These are phyloP conservation scores for Actinernus sp. DNA, from an alignment of 92 coral and sea anemone species.

Conservation along the genomic window DNA sequence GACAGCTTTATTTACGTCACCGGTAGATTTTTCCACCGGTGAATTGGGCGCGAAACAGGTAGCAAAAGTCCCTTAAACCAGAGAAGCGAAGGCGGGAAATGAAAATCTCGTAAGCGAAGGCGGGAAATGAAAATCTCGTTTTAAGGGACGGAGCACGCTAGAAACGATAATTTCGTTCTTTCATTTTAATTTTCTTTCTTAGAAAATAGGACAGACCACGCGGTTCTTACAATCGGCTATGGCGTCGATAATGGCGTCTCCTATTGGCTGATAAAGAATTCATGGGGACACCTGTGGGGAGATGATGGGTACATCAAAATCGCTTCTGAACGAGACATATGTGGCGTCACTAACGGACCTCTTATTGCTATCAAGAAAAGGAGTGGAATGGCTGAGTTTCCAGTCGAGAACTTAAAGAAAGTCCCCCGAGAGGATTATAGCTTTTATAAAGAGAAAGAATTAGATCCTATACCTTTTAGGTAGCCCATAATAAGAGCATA, in stretches of 20 bases:
- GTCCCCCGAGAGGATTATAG: conserved; percentile 24
- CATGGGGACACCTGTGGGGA: conserved; percentile 99
- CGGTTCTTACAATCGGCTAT: conserved; percentile 76
- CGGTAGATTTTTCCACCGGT: too few relatives aligned
- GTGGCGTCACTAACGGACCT: conserved; percentile 82
- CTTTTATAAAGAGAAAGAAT: conserved; percentile 29
- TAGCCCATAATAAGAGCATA: not conserved
- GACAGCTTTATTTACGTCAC: too few relatives aligned
- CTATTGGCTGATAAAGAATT: conserved; percentile 91
- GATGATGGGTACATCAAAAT: conserved; percentile 86
- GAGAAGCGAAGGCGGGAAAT: too few relatives aligned
- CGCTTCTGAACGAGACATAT: conserved; percentile 66
- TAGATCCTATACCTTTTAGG: conserved; percentile 67
- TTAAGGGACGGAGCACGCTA: too few relatives aligned
- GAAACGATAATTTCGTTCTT: too few relatives aligned
- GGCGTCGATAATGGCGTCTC: conserved; percentile 40
- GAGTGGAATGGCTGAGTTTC: conserved; percentile 58
- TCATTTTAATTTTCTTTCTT: too few relatives aligned
- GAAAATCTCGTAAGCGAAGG: too few relatives aligned
- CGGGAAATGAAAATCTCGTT: too few relatives aligned
- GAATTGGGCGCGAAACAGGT: too few relatives aligned
- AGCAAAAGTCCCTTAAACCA: too few relatives aligned
- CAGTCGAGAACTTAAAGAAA: conserved; percentile 67
- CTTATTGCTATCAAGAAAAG: conserved; percentile 81
- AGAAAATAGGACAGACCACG: conserved; percentile 84